Base-by-base conservation (phyloP, 2,113 vertebrate genomes). In the Muscicapa adusta region DNA sequence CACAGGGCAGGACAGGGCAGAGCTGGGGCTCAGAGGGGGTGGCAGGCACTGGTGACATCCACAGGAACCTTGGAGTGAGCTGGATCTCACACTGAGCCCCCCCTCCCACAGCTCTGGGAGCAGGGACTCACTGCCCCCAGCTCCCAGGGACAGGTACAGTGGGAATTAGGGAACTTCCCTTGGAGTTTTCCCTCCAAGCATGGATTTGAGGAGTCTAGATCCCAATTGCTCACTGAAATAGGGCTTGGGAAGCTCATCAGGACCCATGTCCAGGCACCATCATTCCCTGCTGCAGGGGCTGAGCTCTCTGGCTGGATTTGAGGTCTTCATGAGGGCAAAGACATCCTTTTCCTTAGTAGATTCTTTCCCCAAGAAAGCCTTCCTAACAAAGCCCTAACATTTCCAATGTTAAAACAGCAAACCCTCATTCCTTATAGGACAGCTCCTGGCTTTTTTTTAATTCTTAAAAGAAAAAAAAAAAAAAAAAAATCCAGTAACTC, bases 351-450 rank as follows among this genome's bases (percentile, higher is more conserved):
- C 51, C 31, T 74, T 6, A 34, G 71, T 34, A 82, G 61, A n/a
- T 50, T 61, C 76, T 81, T 90, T 90, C 85, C 85, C 74, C 67
- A n/a, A 53, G 82, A 61, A 96, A 94, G 73, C 58, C 60, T 82
- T 78, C 36, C 67, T 96, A 95, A 88, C 78, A 66, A 60, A 94
- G 50, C 48, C 83, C 70, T 93, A 92, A 95, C 87, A 28, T 45
- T 48, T 72, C 68, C 20, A 6, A 24, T 34, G 68, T 68, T 90
- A 57, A 81, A 93, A 40, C 51, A 54, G 28, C 36, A 79, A 62
- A 54, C 1, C 47, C 56, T 56, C 38, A 28, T 73, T 85, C 60
- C 28, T 58, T 18, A 42, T 3, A 74, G 36, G 76, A 79, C 58
- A 65, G 36, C 31, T 91, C 58, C 67, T 34, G 26, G 9, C 4